These are phyloP conservation scores for Lordiphosa stackelbergi DNA, from an alignment of 1,140 invertebrate species.

Conservation along the genomic window DNA sequence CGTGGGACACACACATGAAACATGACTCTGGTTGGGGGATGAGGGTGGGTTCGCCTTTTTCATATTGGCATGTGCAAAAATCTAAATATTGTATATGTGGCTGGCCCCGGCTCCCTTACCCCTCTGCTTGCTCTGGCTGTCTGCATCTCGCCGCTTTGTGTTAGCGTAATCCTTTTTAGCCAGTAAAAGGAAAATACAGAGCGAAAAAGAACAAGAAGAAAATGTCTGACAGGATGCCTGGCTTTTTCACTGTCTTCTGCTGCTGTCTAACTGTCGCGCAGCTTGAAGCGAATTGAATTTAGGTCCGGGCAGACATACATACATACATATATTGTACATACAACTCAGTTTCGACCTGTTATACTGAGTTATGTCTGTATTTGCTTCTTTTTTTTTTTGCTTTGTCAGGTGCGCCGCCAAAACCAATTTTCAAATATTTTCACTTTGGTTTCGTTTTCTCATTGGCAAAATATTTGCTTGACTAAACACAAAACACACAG, in stretches of 20 bases:
- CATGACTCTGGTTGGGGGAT: slow-evolving; percentile 8
- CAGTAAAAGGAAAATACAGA: slow-evolving; percentile 48
- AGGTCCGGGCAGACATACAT: slow-evolving; percentile 11
- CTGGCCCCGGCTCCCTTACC: slow-evolving; percentile 5
- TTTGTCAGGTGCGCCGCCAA: slow-evolving; percentile 72
- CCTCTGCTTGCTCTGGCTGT: slow-evolving; percentile 3
- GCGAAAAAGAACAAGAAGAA: slow-evolving; percentile 52
- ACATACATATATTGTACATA: neutral
- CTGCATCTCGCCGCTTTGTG: slow-evolving; percentile 52
- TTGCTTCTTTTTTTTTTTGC: slow-evolving; percentile 49
- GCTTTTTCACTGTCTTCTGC: slow-evolving; percentile 22
- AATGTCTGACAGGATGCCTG: slow-evolving; percentile 65
- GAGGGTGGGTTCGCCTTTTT: slow-evolving; percentile 22
- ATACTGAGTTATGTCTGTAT: slow-evolving; percentile 19
- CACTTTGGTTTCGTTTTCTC: slow-evolving; percentile 57
- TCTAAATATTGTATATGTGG: slow-evolving; percentile 47
- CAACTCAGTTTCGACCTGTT: neutral
- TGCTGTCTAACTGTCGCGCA: slow-evolving; percentile 52
- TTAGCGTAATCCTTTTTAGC: slow-evolving; percentile 71
- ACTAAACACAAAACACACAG: slow-evolving; percentile 50
- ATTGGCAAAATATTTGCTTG: slow-evolving; percentile 67
- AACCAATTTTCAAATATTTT: slow-evolving; percentile 77
- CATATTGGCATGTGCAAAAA: slow-evolving; percentile 72
- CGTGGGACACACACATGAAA: slow-evolving; percentile 57
- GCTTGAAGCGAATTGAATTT: slow-evolving; percentile 68